Evolutionary conservation across 2,797 vertebrate genomes (phyloP).

Genomic region (Pseudotriccus pelzelni): DNA sequence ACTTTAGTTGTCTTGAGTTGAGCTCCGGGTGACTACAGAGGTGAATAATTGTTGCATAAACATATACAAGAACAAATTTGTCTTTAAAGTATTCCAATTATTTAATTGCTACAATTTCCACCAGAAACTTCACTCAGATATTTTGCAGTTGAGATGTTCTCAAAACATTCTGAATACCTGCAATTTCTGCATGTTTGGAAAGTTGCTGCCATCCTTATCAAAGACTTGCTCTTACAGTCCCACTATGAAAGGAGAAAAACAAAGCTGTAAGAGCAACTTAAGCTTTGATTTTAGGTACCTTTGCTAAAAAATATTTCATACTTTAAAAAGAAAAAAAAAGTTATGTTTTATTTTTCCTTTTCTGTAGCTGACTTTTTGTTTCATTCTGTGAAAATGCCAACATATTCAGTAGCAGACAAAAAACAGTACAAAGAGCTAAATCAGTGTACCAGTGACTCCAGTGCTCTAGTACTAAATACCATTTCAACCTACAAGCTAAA

Average conservation of each 20-base stretch:
- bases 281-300: neutral
- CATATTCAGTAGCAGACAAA: neutral
- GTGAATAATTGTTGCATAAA: neutral
- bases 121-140: neutral
- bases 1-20: neutral
- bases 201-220: conserved; percentile 68
- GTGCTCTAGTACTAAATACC: neutral
- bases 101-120: neutral
- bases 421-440: neutral
- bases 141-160: neutral
- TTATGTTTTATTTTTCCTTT: neutral
- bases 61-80: neutral
- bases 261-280: neutral
- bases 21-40: neutral
- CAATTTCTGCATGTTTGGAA: conserved; percentile 56
- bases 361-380: neutral
- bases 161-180: conserved; percentile 27
- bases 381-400: neutral
- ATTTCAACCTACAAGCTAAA: neutral
- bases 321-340: neutral
- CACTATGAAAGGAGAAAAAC: neutral
- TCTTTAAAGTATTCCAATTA: neutral
- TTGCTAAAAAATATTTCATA: neutral
- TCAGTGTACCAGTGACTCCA: neutral
- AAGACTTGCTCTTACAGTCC: conserved; percentile 62